These are phyloP conservation scores for Neodiprion fabricii DNA, from an alignment of 1,140 invertebrate genomes.

Conservation along the genomic window DNA sequence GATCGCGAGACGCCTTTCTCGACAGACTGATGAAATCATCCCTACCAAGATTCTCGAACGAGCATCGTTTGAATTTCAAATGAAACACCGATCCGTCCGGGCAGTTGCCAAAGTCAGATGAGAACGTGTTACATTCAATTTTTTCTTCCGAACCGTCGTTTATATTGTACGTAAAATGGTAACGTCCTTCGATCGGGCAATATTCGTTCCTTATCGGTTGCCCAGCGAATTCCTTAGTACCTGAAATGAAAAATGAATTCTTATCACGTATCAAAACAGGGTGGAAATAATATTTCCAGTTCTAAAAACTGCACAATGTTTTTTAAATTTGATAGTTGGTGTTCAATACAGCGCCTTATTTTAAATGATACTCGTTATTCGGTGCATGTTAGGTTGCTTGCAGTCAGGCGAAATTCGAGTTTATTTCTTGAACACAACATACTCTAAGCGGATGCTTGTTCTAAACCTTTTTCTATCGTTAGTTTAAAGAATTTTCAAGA, in stretches of 20 bases:
- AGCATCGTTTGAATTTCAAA: conserved; percentile 66
- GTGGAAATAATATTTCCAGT: too few relatives aligned
- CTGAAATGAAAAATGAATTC: conserved; percentile 45
- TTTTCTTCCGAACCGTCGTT: conserved; percentile 62
- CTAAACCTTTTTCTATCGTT: too few relatives aligned
- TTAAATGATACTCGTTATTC: too few relatives aligned
- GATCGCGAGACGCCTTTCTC: background rate
- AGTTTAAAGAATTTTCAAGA: too few relatives aligned
- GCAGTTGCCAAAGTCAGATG: conserved; percentile 70
- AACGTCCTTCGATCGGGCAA: conserved; percentile 72
- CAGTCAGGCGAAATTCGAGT: too few relatives aligned
- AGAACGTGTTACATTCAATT: conserved; percentile 63
- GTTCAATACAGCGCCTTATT: too few relatives aligned
- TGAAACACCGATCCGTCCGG: conserved; percentile 69
- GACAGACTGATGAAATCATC: conserved; percentile 9
- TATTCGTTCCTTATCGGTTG: conserved; percentile 65
- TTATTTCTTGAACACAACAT: too few relatives aligned
- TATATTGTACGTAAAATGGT: conserved; percentile 67
- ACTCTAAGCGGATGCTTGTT: too few relatives aligned
- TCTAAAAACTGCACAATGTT: too few relatives aligned
- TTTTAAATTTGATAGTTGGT: too few relatives aligned
- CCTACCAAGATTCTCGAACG: conserved; percentile 64
- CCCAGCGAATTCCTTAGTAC: conserved; percentile 62
- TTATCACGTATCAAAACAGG: too few relatives aligned
- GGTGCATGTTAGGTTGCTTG: too few relatives aligned